phyloP scores from a whole-genome alignment of 2,797 vertebrate species.

The Pantherophis vulpinus region DNA sequence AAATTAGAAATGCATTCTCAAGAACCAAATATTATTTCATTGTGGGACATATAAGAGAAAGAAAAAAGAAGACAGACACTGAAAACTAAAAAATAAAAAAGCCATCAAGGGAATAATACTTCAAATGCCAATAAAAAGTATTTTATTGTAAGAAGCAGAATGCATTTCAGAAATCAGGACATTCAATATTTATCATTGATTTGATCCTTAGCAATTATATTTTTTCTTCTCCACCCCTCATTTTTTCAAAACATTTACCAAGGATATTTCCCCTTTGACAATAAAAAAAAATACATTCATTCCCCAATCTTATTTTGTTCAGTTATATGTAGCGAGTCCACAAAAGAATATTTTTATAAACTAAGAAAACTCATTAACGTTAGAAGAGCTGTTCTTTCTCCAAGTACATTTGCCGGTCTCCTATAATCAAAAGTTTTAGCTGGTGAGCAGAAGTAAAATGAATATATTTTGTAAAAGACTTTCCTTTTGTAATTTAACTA shows the following conservation, averaged over 20 bases:
- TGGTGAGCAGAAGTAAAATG: not conserved
- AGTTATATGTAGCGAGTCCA: not conserved
- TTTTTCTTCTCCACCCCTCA: not conserved
- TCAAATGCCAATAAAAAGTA: not conserved
- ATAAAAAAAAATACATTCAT: not conserved
- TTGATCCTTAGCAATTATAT: not conserved
- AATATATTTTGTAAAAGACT: not conserved
- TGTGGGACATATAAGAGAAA: not conserved
- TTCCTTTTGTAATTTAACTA: not conserved
- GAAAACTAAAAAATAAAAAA: not conserved
- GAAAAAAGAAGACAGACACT: not conserved
- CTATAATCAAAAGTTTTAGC: not conserved
- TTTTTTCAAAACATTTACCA: not conserved
- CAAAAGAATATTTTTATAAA: not conserved
- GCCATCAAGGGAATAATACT: not conserved
- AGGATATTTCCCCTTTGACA: not conserved
- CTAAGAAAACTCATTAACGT: not conserved
- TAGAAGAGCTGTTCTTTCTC: not conserved
- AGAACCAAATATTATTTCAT: not conserved
- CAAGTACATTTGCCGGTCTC: not conserved
- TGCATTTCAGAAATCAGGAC: not conserved
- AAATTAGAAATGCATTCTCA: not conserved
- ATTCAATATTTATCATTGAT: not conserved
- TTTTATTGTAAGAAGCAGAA: not conserved
- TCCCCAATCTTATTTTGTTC: not conserved